Evolutionary conservation across 2,113 vertebrate species (phyloP).

Genomic region (Chiloscyllium plagiosum): DNA sequence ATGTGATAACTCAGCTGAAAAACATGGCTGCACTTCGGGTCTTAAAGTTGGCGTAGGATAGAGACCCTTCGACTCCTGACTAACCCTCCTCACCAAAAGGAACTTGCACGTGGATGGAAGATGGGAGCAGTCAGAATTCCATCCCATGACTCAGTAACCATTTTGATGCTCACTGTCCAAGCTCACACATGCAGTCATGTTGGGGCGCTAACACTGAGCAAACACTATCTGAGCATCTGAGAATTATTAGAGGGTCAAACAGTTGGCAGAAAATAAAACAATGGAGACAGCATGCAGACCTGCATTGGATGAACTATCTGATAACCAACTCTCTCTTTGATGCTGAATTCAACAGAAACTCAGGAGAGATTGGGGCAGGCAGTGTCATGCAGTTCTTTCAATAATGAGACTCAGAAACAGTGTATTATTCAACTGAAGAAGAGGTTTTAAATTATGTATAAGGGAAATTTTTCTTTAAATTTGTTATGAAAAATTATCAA

Average conservation of each 20-base stretch:
- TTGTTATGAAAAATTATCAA: background rate
- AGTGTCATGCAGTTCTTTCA: background rate
- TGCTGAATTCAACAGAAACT: background rate
- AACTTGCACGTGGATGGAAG: background rate
- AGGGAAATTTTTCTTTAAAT: background rate
- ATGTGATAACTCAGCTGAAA: background rate
- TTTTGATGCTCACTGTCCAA: background rate
- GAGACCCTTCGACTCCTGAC: background rate
- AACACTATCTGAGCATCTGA: background rate
- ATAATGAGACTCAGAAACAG: background rate
- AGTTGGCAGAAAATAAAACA: background rate
- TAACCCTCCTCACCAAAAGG: background rate
- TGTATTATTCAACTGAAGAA: background rate
- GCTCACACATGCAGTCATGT: background rate
- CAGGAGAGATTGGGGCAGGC: background rate
- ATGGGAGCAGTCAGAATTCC: background rate
- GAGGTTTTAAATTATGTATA: background rate
- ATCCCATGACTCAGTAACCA: background rate
- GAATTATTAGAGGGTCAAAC: background rate
- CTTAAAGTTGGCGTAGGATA: background rate
- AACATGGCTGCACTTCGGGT: background rate
- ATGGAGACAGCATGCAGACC: background rate
- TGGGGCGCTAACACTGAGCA: background rate
- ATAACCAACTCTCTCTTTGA: background rate
- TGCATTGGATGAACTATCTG: background rate